Evolutionary conservation across 92 coral and sea anemone species (phyloP), one percentile per base, ranked within the genome.

Genomic region (Phenganax stokvisi): DNA sequence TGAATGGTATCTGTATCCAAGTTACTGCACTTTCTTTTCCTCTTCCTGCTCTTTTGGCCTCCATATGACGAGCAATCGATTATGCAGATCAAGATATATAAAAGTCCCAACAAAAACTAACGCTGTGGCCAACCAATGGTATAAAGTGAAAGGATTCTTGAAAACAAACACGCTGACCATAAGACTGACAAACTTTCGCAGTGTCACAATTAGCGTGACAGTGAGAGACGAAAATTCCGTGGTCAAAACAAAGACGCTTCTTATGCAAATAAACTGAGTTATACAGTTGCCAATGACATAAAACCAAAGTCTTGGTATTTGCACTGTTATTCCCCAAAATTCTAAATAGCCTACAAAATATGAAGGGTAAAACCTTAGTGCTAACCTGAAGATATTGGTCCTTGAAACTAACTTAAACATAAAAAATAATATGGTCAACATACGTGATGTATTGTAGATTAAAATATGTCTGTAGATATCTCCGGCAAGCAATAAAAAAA

Each of bases 221-320:
- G 98, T 89, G 60, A 94, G 87, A 13, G 98, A 94, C 13, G 97
- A 83, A 83, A 90, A 88, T 79, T 94, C 98, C 80, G 98, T 91
- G 77, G 97, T 91, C 84, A 94, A 89, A 20, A 88, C 84, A 81
- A 91, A 94, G 52, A 94, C 98, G 59, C 97, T 88, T 10, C 94
- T 87, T 69, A 94, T 91, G 76, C 98, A 94, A 53, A 90, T 79
- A 80, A 91, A 94, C 75, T 94, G 98, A 79, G 94, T 94, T 82
- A 91, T 61, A 74, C 92, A 78, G 80, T 94, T 94, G 29, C 98
- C 98, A 44, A 87, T 70, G 17, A 93, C 81, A 79, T 90, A 94
- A 20, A 90, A 87, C 98, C 98, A 94, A 5, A 94, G 88, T 76
- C 89, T 89, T 17, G 98, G 97, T 25, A 94, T 82, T 83, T 85